These are phyloP conservation scores for Basileuterus tristriatus DNA, from an alignment of 2,797 vertebrate species.

Conservation along the genomic window DNA sequence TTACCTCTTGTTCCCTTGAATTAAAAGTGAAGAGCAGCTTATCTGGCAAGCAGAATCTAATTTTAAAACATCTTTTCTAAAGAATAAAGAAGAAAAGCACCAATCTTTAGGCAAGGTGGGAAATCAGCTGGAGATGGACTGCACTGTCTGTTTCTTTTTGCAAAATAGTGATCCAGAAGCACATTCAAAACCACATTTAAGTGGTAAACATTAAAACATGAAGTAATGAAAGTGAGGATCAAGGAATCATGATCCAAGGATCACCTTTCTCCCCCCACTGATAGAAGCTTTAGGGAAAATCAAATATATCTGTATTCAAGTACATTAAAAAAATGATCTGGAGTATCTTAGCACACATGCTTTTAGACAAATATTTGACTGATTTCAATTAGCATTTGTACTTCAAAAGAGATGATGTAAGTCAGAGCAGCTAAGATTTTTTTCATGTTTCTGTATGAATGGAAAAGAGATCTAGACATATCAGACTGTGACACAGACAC, in stretches of 20 bases:
- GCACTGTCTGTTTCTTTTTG: not conserved
- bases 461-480: not conserved
- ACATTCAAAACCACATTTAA: not conserved
- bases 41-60: not conserved
- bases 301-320: not conserved
- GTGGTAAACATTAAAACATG: not conserved
- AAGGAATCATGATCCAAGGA: not conserved
- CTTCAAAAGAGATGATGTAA: not conserved
- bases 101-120: not conserved
- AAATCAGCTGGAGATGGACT: not conserved
- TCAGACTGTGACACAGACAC: not conserved
- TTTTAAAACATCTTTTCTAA: not conserved
- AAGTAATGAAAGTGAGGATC: not conserved
- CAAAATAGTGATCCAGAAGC: not conserved
- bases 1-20: not conserved
- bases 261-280: not conserved
- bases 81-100: not conserved
- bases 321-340: not conserved
- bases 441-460: not conserved
- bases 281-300: not conserved
- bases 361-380: not conserved
- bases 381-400: not conserved
- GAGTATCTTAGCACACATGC: not conserved
- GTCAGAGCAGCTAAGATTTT: not conserved
- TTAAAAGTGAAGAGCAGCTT: not conserved